phyloP scores from a whole-genome alignment of 2,113 vertebrate species.

The Toxotes chatareus region DNA sequence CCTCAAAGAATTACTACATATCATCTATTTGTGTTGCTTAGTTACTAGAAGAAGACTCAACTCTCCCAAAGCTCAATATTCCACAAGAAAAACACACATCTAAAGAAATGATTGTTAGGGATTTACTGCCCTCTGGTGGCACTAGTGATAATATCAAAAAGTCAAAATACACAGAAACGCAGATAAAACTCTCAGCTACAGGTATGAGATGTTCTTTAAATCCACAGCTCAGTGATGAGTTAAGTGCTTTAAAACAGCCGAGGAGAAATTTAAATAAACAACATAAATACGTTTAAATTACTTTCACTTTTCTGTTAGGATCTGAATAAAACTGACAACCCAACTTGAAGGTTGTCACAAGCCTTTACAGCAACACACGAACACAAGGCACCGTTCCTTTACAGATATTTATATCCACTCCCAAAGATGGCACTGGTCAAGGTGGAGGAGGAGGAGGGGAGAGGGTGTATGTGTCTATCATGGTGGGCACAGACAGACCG shows the following conservation, averaged over 20 bases:
- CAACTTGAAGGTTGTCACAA: neutral
- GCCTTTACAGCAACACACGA: constrained; percentile 5
- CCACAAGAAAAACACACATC: neutral
- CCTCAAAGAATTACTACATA: neutral
- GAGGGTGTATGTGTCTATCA: constrained; percentile 31
- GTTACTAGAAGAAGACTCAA: neutral
- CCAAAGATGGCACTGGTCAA: constrained; percentile 79
- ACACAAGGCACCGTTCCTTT: constrained; percentile 15
- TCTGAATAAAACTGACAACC: neutral
- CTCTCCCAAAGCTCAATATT: neutral
- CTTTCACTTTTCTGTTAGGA: neutral
- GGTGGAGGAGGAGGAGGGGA: constrained; percentile 23
- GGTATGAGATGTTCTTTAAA: neutral
- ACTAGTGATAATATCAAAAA: neutral
- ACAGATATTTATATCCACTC: constrained; percentile 81
- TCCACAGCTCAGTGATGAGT: neutral
- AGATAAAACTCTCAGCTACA: neutral
- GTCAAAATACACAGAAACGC: neutral
- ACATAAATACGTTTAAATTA: neutral
- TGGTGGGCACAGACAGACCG: constrained; percentile 37
- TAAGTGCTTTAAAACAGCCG: neutral
- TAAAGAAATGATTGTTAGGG: neutral
- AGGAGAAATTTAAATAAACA: neutral
- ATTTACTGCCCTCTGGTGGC: constrained; percentile 62
- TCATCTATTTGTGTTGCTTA: neutral